Percentiles rank a stretch among this genome's conserved stretches.
Evolutionary conservation across 1,140 invertebrate species (phyloP).

Genomic region (Drosophila asahinai): DNA sequence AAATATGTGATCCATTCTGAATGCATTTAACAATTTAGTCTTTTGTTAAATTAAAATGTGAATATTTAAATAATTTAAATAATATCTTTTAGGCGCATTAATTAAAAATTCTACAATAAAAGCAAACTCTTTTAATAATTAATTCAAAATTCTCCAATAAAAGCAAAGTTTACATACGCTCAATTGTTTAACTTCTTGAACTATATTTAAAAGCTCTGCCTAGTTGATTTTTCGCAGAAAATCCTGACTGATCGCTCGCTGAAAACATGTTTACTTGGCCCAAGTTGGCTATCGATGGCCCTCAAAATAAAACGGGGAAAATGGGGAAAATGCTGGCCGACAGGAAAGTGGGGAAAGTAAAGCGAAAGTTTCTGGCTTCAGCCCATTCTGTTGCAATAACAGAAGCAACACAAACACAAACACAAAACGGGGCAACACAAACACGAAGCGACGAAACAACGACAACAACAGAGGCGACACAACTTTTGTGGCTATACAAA

Average conservation of each 20-base stretch:
- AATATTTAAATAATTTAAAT: no score
- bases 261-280: conserved; percentile 1
- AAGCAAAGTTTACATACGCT: no score
- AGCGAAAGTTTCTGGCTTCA: conserved; percentile 43
- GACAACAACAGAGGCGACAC: conserved; percentile 23
- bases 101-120: no score
- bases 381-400: conserved; percentile 31
- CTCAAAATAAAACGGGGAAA: background rate
- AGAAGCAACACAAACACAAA: conserved; percentile 24
- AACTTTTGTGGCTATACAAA: conserved; percentile 55
- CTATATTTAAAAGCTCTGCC: background rate
- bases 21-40: background rate
- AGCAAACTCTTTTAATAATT: no score
- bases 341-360: background rate
- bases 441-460: background rate
- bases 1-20: background rate
- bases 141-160: no score
- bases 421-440: conserved; percentile 1
- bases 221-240: background rate
- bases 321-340: background rate
- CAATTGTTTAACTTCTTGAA: no score
- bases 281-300: background rate
- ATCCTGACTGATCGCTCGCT: background rate
- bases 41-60: no score
- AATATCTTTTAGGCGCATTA: no score